Conservation (phyloP, 2,113 vertebrate species). For the Lophochroa leadbeateri region DNA sequence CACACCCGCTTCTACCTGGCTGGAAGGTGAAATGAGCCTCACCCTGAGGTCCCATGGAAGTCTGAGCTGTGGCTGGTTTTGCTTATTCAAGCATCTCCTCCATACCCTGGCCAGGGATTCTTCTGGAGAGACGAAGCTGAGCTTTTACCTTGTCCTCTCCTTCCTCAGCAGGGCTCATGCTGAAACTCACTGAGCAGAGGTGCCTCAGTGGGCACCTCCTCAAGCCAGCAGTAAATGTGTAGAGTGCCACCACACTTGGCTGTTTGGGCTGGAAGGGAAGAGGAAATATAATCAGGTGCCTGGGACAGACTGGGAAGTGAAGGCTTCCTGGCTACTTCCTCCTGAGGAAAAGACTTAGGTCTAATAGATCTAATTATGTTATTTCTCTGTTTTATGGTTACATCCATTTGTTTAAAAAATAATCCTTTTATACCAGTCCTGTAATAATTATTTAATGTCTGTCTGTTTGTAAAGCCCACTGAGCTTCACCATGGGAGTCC, state of each 20-base stretch:
- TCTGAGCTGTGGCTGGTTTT: background rate
- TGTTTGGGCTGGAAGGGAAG: background rate
- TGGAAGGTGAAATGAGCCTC: background rate
- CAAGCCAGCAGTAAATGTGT: background rate
- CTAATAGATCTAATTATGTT: background rate
- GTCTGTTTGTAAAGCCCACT: background rate
- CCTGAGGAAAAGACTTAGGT: constrained; percentile 5
- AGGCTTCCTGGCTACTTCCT: constrained; percentile 8
- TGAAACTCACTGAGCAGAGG: background rate
- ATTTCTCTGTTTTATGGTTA: constrained; percentile 8
- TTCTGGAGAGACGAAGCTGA: background rate
- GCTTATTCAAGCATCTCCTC: background rate
- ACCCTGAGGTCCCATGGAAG: background rate
- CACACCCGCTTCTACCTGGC: background rate
- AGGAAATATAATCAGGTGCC: background rate
- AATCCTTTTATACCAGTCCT: constrained; percentile 41
- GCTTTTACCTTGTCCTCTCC: background rate
- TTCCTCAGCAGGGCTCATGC: background rate
- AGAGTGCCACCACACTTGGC: background rate
- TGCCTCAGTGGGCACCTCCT: background rate
- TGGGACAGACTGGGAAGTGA: background rate
- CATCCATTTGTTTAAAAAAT: constrained; percentile 28
- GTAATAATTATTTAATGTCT: constrained; percentile 39
- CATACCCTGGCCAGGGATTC: accelerated
- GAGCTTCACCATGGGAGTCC: background rate